phyloP scores from a whole-genome alignment of 2,888 invertebrate species.

The Allacma fusca region DNA sequence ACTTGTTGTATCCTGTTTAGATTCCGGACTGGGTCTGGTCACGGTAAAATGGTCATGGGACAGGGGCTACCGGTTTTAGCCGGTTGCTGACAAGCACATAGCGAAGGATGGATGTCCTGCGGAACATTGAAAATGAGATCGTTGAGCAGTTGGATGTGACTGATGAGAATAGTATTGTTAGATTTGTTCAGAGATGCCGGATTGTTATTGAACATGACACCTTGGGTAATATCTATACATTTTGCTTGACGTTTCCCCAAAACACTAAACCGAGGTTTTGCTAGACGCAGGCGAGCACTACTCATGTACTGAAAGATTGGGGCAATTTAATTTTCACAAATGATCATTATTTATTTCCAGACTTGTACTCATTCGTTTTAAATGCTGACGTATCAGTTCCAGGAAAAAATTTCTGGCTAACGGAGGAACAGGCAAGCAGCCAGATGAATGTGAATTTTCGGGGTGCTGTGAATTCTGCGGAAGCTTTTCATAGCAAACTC shows the following conservation, averaged over 20 bases:
- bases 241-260: background rate
- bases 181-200: constrained; percentile 63
- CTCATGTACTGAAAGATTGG: no score
- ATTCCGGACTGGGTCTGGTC: constrained; percentile 83
- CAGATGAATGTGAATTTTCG: constrained; percentile 84
- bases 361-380: constrained; percentile 81
- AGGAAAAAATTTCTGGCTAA: constrained; percentile 91
- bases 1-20: constrained; percentile 80
- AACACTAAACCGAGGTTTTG: no score
- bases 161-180: constrained; percentile 68
- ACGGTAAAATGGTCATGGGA: constrained; percentile 72
- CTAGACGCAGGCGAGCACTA: no score
- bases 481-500: constrained; percentile 76
- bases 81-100: constrained; percentile 72
- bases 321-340: no score
- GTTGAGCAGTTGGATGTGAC: constrained; percentile 75
- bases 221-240: background rate
- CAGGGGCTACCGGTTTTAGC: constrained; percentile 79
- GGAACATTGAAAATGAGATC: constrained; percentile 64
- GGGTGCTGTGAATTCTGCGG: constrained; percentile 80
- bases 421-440: constrained; percentile 72
- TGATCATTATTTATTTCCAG: no score
- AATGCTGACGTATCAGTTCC: constrained; percentile 91
- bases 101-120: constrained; percentile 70
- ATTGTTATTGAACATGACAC: background rate